Evolutionary conservation across 2,888 invertebrate genomes (phyloP).

Genomic region (Yponomeuta malinellus): DNA sequence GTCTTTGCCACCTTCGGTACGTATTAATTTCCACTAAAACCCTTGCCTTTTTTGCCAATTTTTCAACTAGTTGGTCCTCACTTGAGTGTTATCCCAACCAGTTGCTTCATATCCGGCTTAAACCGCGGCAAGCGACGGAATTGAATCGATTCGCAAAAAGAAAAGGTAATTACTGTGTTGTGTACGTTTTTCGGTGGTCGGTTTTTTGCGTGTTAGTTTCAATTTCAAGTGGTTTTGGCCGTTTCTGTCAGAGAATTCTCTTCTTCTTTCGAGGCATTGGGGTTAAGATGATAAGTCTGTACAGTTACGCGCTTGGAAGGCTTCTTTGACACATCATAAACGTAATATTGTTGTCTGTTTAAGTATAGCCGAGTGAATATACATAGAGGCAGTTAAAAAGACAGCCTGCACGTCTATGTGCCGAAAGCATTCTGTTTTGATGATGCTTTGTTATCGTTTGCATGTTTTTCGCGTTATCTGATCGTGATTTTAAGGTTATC

Average conservation of each 20-base stretch:
- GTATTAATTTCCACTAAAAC: slow-evolving; percentile 4
- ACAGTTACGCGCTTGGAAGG: not conserved
- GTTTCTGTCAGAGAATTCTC: not conserved
- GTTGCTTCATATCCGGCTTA: too few relatives aligned
- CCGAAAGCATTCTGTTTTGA: not conserved
- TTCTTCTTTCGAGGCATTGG: not conserved
- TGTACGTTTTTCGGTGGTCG: not conserved
- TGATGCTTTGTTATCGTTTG: not conserved
- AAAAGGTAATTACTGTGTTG: not conserved
- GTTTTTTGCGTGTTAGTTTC: not conserved
- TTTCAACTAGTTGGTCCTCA: not conserved
- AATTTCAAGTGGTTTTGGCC: not conserved
- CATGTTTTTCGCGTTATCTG: not conserved
- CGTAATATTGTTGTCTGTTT: not conserved
- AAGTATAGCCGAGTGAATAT: not conserved
- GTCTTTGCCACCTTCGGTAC: slow-evolving; percentile 20
- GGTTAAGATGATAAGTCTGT: not conserved
- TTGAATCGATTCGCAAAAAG: not conserved
- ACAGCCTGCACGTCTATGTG: not conserved
- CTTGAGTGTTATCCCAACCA: too few relatives aligned
- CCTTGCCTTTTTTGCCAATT: not conserved
- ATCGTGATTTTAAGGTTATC: slow-evolving; percentile 1
- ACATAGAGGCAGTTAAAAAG: not conserved
- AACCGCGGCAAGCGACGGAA: not conserved
- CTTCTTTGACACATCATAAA: not conserved